Evolutionary conservation across 2,888 invertebrate species (phyloP), one percentile per base, ranked within the genome.

Genomic region (Leucophenga maculata): DNA sequence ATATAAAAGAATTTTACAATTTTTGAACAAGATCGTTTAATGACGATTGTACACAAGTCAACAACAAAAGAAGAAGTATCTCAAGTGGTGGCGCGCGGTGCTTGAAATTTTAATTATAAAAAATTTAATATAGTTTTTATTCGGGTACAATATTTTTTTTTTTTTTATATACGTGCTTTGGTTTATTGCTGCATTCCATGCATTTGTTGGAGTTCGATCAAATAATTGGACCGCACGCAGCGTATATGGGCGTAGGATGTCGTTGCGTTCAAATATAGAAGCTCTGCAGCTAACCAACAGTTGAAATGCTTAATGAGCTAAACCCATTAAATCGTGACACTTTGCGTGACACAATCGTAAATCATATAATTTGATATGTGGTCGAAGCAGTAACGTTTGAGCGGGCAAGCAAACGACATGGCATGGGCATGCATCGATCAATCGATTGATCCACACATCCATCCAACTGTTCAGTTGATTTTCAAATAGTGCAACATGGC

Each of bases 241-340:
- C 57, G 62, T 16, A n/a, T 6, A 64, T 64, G 62, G 57, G 60
- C 57, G 31, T 57, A 57, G 57, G 1, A 32, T 57, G 26, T 31
- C 16, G 57, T 14, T 8, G 39, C 39, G 8, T 3, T 11, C 39
- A 39, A 39, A 39, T 6, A 39, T 68, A 68, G 67, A 44, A 44
- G 57, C 50, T n/a, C n/a, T 26, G 16, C 48, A 39, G 32, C 31
- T n/a, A n/a, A n/a, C n/a, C n/a, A 55, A 64, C 31, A 50, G 57
- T 20, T 32, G 65, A 54, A 65, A 50, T 65, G 52, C 18, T 39
- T 62, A 64, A 66, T 70, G 71, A 80, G 83, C 78, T 80, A 80
- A 80, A 78, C 84, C 80, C 72, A 83, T 83, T 83, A 83, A 80
- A 78, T 80, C 80, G 84, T 80, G 80, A 80, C 84, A 80, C 82